Conservation (phyloP, 1,140 invertebrate genomes). For the Megalonaias nervosa region DNA sequence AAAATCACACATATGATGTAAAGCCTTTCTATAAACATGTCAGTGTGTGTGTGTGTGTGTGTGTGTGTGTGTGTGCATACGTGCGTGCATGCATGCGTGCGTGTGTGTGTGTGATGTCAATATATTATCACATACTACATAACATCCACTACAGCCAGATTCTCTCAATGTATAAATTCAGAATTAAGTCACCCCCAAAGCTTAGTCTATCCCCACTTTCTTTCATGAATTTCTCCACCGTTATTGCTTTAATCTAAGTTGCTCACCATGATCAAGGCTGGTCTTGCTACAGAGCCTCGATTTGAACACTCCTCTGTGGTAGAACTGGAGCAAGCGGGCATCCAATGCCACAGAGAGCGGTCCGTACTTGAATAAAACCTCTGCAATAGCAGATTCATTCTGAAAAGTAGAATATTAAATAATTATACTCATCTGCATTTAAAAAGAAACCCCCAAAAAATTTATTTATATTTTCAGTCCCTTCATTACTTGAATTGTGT, state of each 20-base stretch:
- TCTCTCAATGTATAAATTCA: too few relatives aligned
- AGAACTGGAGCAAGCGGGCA: constrained; percentile 63
- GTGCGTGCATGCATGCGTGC: too few relatives aligned
- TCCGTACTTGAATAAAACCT: constrained; percentile 55
- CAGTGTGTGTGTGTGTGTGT: too few relatives aligned
- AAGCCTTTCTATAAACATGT: too few relatives aligned
- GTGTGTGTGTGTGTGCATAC: too few relatives aligned
- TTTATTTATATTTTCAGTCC: background rate
- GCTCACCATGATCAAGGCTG: constrained; percentile 62
- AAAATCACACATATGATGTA: too few relatives aligned
- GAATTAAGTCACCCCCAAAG: too few relatives aligned
- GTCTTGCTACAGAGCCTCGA: constrained; percentile 57
- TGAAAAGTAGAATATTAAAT: constrained; percentile 21
- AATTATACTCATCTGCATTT: background rate
- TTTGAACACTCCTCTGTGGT: constrained; percentile 60
- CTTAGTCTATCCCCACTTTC: background rate
- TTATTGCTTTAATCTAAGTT: background rate
- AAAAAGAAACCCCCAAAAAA: background rate
- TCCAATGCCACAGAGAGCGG: constrained; percentile 66
- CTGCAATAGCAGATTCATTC: constrained; percentile 63
- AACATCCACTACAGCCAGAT: too few relatives aligned
- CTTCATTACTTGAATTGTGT: background rate
- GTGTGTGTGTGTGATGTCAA: too few relatives aligned
- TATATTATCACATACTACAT: too few relatives aligned
- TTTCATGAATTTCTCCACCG: background rate